These are phyloP conservation scores for Halcyon leucocephala DNA, from an alignment of 2,797 vertebrate genomes.

Conservation along the genomic window DNA sequence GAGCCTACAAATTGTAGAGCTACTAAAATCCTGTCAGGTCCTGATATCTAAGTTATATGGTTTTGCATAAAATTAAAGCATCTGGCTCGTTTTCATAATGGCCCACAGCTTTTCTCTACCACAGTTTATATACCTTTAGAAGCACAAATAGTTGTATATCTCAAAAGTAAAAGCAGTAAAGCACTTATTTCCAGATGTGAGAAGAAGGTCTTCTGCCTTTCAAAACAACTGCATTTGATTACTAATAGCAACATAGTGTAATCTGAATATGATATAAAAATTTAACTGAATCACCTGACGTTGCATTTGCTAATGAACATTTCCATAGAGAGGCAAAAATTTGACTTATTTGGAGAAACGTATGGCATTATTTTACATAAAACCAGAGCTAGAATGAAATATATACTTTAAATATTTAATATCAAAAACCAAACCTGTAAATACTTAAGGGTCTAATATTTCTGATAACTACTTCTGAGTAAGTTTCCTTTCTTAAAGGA, in stretches of 20 bases:
- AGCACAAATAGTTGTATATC: background rate
- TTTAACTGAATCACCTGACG: background rate
- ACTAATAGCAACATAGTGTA: background rate
- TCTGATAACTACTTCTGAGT: background rate
- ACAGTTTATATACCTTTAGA: background rate
- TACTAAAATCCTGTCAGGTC: constrained; percentile 13
- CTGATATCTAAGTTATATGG: background rate
- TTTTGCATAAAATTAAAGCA: constrained; percentile 44
- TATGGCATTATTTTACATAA: background rate
- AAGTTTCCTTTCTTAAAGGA: background rate
- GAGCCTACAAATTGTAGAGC: background rate
- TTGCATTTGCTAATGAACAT: background rate
- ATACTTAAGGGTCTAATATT: background rate
- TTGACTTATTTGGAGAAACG: background rate
- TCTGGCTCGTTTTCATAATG: constrained; percentile 11
- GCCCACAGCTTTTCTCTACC: background rate
- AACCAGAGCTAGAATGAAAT: background rate
- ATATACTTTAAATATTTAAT: background rate
- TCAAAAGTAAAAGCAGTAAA: background rate
- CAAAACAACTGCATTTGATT: background rate
- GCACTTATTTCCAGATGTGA: background rate
- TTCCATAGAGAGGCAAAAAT: background rate
- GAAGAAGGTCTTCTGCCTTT: background rate
- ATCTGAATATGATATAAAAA: background rate
- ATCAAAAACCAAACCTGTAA: background rate